Base-by-base conservation (phyloP, 2,797 vertebrate genomes). In the Mus minutoides region DNA sequence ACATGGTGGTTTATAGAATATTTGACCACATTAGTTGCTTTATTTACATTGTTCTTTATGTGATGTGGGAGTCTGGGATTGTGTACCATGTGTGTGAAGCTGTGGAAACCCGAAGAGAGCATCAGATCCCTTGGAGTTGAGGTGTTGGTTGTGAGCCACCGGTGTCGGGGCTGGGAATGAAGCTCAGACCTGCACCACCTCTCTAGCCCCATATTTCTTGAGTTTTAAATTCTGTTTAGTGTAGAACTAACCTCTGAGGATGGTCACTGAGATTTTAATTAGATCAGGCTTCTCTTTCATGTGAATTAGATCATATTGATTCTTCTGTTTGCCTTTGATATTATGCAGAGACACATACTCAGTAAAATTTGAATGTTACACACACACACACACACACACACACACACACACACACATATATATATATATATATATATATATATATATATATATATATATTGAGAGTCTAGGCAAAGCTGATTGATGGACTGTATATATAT, bases 301-400 rank as follows among this genome's bases (percentile, higher is more conserved):
- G 71, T 83, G 52, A 87, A 64, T 84, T 84, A 37, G 87, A 49
- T 64, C 12, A 26, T 62, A 43, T 52, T 83, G 22, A 46, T 90
- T 93, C 62, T 92, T 88, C 56, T 43, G 60, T 90, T 93, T 88
- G 40, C 78, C 64, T 90, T 96, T 80, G n/a, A 75, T 88, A 78
- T 40, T 86, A 16, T 82, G 5, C 6, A 54, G 11, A 58, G 1
- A 80, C 43, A 37, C 86, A n/a, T 13, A 24, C 22, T 80, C 12
- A 73, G 54, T n/a, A 73, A 78, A 80, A 69, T 76, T 52, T 46
- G 6, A 62, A 26, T n/a, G n/a, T n/a, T n/a, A n/a, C n/a, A n/a
- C n/a, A n/a, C n/a, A n/a, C n/a, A n/a, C n/a, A n/a, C n/a, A n/a
- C n/a, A n/a, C n/a, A n/a, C n/a, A n/a, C n/a, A n/a, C n/a, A n/a